Evolutionary conservation across 2,797 vertebrate species (phyloP), one percentile per base, ranked within the genome.

Genomic region (Pipistrellus nathusii): DNA sequence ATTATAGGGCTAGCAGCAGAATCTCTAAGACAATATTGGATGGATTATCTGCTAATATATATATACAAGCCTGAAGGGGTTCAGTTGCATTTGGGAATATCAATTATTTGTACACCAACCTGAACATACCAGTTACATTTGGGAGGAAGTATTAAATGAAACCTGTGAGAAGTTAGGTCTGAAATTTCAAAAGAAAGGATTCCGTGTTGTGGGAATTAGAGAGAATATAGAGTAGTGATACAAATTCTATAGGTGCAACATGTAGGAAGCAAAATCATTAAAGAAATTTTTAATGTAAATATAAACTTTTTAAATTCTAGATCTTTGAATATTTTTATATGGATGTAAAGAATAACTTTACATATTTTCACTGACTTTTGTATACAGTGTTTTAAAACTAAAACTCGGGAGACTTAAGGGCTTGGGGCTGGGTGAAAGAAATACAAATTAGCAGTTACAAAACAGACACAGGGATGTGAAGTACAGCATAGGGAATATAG

Each of bases 361-460:
- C 3, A 57, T 72, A 73, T 2, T 64, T 75, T 84, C 75, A 89
- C 32, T 83, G 78, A 88, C 80, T 57, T 1, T 48, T 92, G 57
- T 91, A 80, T 20, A 88, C 0, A 64, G 85, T 18, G 12, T 68
- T 89, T 78, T 88, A 90, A 95, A 84, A 97, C 44, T 51, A 64
- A 90, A 72, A 64, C 35, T 66, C 44, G 27, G 11, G 20, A 44
- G 48, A 9, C 1, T 35, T 23, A 48, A 11, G n/a, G 57, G 25
- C 0, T 12, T 59, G 25, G 30, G 48, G 51, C 6, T 25, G 12
- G 75, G n/a, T 35, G 12, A 35, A 25, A 77, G n/a, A 55, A 53
- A 11, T 35, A 55, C 48, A 77, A 55, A 77, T 51, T 55, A 23
- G 75, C 75, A 55, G 20, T 55, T 53, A 77, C 48, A 77, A 32